Percentiles rank a stretch among this genome's conserved stretches.
Conservation (phyloP, 2,888 invertebrate species). For the Stenichneumon culpator region DNA sequence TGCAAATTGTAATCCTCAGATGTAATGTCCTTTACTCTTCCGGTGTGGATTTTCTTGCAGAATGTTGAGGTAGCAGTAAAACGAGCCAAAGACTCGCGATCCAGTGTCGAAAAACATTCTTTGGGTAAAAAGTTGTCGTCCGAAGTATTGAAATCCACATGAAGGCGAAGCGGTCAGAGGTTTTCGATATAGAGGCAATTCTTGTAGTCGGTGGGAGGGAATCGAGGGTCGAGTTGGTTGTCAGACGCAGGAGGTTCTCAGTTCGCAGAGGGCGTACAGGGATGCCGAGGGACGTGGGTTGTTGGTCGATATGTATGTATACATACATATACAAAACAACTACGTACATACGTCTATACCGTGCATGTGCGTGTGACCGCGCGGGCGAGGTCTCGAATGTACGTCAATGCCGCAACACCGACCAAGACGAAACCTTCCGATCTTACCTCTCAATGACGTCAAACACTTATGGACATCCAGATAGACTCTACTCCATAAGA, state of each 20-base stretch:
- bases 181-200: background rate
- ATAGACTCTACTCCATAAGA: background rate
- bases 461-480: background rate
- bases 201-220: conserved; percentile 29
- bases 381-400: conserved; percentile 51
- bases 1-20: too few relatives aligned
- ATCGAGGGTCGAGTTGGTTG: conserved; percentile 5
- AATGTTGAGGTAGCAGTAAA: too few relatives aligned
- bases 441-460: conserved; percentile 2
- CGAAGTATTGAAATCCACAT: conserved; percentile 11
- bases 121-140: too few relatives aligned
- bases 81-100: too few relatives aligned
- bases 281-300: conserved; percentile 45
- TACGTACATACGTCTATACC: background rate
- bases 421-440: conserved; percentile 43
- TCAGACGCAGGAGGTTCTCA: conserved; percentile 25
- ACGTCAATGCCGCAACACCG: conserved; percentile 51
- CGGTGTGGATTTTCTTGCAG: too few relatives aligned
- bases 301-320: conserved; percentile 54
- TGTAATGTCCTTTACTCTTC: too few relatives aligned
- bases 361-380: background rate
- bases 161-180: background rate
- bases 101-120: too few relatives aligned
- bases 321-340: background rate
- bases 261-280: conserved; percentile 37